Evolutionary conservation across 64 coral and sea anemone species (phyloP).

Genomic region (Exaiptasia diaphana): DNA sequence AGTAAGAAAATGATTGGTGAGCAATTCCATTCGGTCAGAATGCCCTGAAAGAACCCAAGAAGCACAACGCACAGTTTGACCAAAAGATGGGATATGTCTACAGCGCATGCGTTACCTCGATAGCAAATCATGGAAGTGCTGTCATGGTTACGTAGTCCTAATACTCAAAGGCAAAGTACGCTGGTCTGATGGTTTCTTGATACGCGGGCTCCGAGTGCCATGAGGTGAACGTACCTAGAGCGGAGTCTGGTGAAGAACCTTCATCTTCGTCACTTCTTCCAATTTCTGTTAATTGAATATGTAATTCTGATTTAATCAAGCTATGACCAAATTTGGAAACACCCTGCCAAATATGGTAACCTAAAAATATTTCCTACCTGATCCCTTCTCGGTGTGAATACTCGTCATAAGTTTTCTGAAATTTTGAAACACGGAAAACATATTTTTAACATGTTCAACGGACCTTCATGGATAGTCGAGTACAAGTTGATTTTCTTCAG

Average conservation of each 20-base stretch:
- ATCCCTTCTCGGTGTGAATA: no score
- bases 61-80: slow-evolving; percentile 50
- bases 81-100: slow-evolving; percentile 30
- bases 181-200: slow-evolving; percentile 71
- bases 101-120: slow-evolving; percentile 69
- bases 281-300: slow-evolving; percentile 62
- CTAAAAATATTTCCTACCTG: no score
- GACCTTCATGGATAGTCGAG: no score
- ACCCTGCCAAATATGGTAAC: no score
- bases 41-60: slow-evolving; percentile 86
- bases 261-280: slow-evolving; percentile 83
- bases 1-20: slow-evolving; percentile 77
- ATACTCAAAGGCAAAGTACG: slow-evolving; percentile 96
- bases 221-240: slow-evolving; percentile 94
- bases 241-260: slow-evolving; percentile 95
- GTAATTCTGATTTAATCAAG: slow-evolving; percentile 3
- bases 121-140: slow-evolving; percentile 23
- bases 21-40: slow-evolving; percentile 45
- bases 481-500: no score
- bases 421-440: no score
- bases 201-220: slow-evolving; percentile 82
- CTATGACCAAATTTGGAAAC: background rate
- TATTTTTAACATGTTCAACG: no score
- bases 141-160: slow-evolving; percentile 58
- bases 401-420: no score